Evolutionary conservation across 2,797 vertebrate species (phyloP), one percentile per base, ranked within the genome.

Genomic region (Gallinago solitaria): DNA sequence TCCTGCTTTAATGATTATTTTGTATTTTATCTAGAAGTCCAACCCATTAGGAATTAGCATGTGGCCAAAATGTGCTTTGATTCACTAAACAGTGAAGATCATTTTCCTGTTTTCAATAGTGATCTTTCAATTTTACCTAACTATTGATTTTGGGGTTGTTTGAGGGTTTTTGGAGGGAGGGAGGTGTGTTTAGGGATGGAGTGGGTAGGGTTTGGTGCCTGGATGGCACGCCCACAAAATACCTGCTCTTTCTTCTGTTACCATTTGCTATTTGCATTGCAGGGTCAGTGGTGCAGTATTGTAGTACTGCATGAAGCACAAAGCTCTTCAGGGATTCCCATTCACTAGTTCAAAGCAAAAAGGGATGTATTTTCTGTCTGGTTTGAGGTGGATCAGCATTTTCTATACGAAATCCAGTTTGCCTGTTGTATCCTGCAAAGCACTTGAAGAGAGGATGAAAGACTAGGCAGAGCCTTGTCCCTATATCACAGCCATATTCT

Each of bases 111-210:
- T 90, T 73, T 74, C 14, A 86, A 9, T n/a, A 75, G 14, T 10
- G 12, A 59, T 18, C 5, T 43, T 91, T 74, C 11, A 63, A 68
- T 19, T 50, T 68, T 71, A 30, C 5, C 6, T 24, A 78, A 18
- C 7, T 74, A 9, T 18, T 70, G 9, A 12, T 70, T 16, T 61
- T 64, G 8, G 3, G 2, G 2, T 19, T 79, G 6, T 60, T 32
- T 73, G 35, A 8, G 4, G 3, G 2, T 3, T 60, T 60, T 27
- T 47, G 21, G 21, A 11, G 21, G 16, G 56, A 12, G 59, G 16
- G 35, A 33, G 35, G 6, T 10, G 43, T 35, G 35, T 37, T 12
- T 39, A 25, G 11, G 2, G 0, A 6, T 18, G 13, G 15, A 1
- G 18, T n/a, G 9, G 9, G 15, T 45, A n/a, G 4, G 23, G 14